Evolutionary conservation across 2,113 vertebrate species (phyloP), one percentile per base, ranked within the genome.

Genomic region (Azemiops feae): DNA sequence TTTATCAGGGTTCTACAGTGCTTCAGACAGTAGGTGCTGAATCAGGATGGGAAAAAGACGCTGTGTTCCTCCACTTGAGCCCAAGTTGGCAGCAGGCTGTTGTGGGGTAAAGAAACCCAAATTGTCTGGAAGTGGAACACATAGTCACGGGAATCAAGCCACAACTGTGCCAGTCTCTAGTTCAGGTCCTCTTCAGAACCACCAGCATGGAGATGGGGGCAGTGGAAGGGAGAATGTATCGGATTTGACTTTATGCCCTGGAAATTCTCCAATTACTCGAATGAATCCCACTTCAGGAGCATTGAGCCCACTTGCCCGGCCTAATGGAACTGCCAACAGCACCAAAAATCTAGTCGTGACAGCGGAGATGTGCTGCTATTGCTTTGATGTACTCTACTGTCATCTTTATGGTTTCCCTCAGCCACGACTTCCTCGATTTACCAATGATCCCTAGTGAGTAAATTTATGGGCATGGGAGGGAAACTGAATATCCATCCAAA

Each of bases 391-490:
- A 25, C 98, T 98, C 97, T 98, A 98, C 97, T 98, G 98, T 97
- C 98, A 98, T 97, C 98, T 98, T 95, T 98, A 98, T 86, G 98
- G 98, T 97, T 98, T 98, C 94, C 98, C 98, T 94, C 98, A 98
- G 97, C 98, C 98, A 92, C 98, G 98, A 90, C 98, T 98, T 92
- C 98, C 98, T 96, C 98, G 98, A 92, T 98, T 98, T 95, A 98
- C 98, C 97, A 98, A 98, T 97, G 98, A 98, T 96, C 98, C 98
- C 97, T 98, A 98, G 98, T 98, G 97, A 98, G 98, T 98, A 98
- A 94, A 91, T 6, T 45, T 58, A 0, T 0, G 0, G 3, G 25
- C 4, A 27, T 0, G 92, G 94, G 94, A 90, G 52, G n/a, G 89
- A 30, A 64, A 89, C 90, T 91, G 93, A 95, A 88, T 94, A 89